Base-by-base conservation (phyloP, 2,888 invertebrate genomes). In the Mesorhabditis spiculigera region DNA sequence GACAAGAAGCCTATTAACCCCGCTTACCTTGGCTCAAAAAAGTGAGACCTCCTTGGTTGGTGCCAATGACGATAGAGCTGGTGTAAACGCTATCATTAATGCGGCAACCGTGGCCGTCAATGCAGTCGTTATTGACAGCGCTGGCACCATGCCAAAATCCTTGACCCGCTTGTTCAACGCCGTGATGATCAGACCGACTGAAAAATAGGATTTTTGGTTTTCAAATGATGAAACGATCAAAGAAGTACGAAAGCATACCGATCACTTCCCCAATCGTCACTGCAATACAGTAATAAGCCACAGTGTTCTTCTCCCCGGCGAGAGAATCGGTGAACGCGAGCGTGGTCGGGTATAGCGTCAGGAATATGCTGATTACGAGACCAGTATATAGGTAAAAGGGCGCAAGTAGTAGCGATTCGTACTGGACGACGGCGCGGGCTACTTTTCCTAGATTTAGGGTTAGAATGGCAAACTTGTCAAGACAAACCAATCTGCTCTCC, bases 261-360 rank as follows among this genome's bases (percentile, higher is more conserved):
- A 50, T n/a, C 1, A 50, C n/a, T n/a, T 50, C 58, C n/a, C 58
- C 58, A 10, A 50, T 13, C 8, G 10, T 13, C 2, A n/a, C n/a
- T 2, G 58, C 58, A 3, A 50, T 50, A 3, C 58, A 50, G n/a
- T 50, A 50, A 50, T 50, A 50, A 13, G 58, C 58, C 8, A 50
- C 58, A 50, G n/a, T 10, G n/a, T 50, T 50, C n/a, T n/a, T 50
- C 58, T 50, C 58, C n/a, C n/a, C n/a, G 10, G n/a, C 58, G 8
- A 50, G n/a, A 10, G 58, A 50, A 50, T 50, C 58, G 10, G 58
- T 50, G 58, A 50, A 50, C 58, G 58, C 58, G 58, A 50, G n/a
- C 8, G 58, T 50, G 8, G 58, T 50, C n/a, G 58, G 58, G n/a
- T 50, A 50, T 13, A 50, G 8, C 10, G 58, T 50, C 8, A 50